Evolutionary conservation across 2,888 invertebrate species (phyloP).

Genomic region (Tetragonula carbonaria): DNA sequence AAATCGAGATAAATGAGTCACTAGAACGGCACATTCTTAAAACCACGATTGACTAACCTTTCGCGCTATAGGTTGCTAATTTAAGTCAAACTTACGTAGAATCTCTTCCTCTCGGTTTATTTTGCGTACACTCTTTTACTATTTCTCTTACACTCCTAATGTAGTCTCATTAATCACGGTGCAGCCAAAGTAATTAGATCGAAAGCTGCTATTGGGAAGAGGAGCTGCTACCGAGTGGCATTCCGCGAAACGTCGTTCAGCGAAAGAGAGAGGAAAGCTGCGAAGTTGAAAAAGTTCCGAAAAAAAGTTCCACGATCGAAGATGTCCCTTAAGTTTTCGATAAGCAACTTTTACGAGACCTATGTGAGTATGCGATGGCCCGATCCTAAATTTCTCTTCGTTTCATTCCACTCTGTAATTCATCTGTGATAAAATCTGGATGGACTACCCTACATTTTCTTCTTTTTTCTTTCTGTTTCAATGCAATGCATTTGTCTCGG

Average conservation of each 20-base stretch:
- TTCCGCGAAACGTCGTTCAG: slow-evolving; percentile 38
- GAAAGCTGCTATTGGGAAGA: slow-evolving; percentile 59
- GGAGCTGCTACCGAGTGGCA: slow-evolving; percentile 43
- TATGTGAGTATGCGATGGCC: slow-evolving; percentile 79
- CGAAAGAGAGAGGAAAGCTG: slow-evolving; percentile 23
- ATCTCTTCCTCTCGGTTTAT: slow-evolving; percentile 62
- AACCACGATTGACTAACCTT: slow-evolving; percentile 81
- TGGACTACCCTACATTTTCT: background rate
- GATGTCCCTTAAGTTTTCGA: slow-evolving; percentile 81
- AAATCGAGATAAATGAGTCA: slow-evolving; percentile 78
- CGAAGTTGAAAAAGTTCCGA: background rate
- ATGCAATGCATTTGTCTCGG: no score
- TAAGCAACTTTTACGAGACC: slow-evolving; percentile 81
- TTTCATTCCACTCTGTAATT: slow-evolving; percentile 17
- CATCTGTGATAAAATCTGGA: background rate
- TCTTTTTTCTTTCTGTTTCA: background rate
- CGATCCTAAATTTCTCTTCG: background rate
- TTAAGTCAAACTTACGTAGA: slow-evolving; percentile 75
- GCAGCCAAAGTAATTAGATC: slow-evolving; percentile 77
- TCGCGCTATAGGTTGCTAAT: slow-evolving; percentile 83
- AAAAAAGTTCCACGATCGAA: slow-evolving; percentile 19
- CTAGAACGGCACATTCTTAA: slow-evolving; percentile 72
- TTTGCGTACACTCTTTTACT: slow-evolving; percentile 50
- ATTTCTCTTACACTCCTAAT: slow-evolving; percentile 64
- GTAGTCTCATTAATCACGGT: slow-evolving; percentile 80